These are phyloP conservation scores for Helogale parvula DNA, from an alignment of 2,113 vertebrate genomes.

Conservation along the genomic window DNA sequence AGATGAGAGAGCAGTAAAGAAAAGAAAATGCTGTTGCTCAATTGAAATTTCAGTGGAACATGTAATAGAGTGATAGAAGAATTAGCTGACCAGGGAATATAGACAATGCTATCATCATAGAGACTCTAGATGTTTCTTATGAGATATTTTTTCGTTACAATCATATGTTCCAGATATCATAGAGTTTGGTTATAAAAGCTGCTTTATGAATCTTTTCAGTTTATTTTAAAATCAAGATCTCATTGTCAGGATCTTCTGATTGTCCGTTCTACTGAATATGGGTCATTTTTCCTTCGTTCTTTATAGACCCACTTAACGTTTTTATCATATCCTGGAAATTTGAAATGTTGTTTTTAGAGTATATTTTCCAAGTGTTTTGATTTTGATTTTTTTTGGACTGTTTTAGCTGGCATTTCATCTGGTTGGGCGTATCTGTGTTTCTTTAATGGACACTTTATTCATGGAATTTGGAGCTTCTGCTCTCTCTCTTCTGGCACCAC, in stretches of 20 bases:
- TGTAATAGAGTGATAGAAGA: background rate
- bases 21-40: background rate
- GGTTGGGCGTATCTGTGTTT: background rate
- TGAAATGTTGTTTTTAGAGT: background rate
- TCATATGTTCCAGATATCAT: background rate
- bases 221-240: background rate
- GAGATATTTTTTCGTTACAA: background rate
- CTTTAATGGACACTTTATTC: background rate
- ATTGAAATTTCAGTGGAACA: background rate
- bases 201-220: background rate
- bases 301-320: background rate
- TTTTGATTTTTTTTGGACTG: background rate
- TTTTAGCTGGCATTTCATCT: background rate
- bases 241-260: background rate
- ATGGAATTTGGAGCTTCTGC: background rate
- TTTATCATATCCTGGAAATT: background rate
- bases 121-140: background rate
- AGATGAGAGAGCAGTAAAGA: background rate
- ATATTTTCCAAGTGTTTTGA: background rate
- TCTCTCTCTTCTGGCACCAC: background rate
- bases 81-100: background rate
- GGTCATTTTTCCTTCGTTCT: background rate
- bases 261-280: background rate
- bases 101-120: rapidly evolving
- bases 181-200: background rate